These are phyloP conservation scores for Microctenopoma stevenorrisi DNA, from an alignment of 2,797 vertebrate species.

Conservation along the genomic window DNA sequence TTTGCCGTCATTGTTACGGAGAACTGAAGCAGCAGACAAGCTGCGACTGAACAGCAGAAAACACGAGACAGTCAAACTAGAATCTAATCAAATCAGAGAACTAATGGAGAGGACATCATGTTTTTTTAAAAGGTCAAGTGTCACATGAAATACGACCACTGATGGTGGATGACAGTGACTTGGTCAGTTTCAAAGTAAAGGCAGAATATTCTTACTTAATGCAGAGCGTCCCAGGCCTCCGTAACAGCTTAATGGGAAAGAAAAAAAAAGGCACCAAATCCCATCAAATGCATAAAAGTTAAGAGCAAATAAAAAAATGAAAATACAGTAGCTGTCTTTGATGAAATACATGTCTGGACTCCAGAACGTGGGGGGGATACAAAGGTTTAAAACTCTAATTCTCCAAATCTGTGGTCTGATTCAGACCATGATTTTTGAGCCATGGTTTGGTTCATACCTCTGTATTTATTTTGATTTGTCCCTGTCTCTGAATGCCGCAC, in stretches of 20 bases:
- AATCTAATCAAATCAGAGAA: fast-evolving
- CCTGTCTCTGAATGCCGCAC: too few species aligned
- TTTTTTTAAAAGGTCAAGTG: background rate
- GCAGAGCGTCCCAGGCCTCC: slow-evolving; percentile 90
- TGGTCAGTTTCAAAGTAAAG: slow-evolving; percentile 3
- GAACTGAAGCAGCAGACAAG: slow-evolving; percentile 89
- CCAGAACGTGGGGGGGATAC: background rate
- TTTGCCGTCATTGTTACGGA: slow-evolving; percentile 83
- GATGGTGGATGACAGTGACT: background rate
- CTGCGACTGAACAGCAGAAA: slow-evolving; percentile 82
- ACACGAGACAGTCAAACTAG: background rate
- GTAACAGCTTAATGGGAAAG: slow-evolving; percentile 85
- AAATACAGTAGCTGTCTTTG: slow-evolving; percentile 13
- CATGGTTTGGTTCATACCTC: too few species aligned
- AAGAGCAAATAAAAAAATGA: slow-evolving; percentile 5
- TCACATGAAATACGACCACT: background rate
- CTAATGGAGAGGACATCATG: background rate
- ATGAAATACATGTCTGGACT: background rate
- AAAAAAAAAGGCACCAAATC: background rate
- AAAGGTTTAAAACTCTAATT: slow-evolving; percentile 4
- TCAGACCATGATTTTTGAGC: too few species aligned
- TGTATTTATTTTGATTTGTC: too few species aligned
- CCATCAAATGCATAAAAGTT: slow-evolving; percentile 19
- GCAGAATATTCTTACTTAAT: slow-evolving; percentile 81
- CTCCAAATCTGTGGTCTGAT: too few species aligned